Conservation (phyloP, 2,888 invertebrate genomes). For the Balanococcus diminutus region DNA sequence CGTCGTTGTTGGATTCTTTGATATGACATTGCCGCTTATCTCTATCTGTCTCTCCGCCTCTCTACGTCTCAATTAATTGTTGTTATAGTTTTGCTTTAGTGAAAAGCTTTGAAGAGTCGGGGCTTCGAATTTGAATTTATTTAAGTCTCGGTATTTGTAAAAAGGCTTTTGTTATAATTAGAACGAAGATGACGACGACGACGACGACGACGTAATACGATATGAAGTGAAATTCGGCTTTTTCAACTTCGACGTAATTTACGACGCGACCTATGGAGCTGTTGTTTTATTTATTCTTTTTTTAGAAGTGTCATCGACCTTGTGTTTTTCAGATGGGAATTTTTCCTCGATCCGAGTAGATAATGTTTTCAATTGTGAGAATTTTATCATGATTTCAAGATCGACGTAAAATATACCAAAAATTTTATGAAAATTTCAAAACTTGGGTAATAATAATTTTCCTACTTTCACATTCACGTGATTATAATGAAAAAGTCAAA, state of each 20-base stretch:
- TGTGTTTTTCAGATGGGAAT: neutral
- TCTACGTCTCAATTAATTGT: slow-evolving; percentile 14
- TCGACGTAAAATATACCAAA: too few species aligned
- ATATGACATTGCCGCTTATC: neutral
- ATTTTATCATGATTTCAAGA: too few species aligned
- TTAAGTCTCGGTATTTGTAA: slow-evolving; percentile 3
- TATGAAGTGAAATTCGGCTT: neutral
- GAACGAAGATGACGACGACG: neutral
- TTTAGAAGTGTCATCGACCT: neutral
- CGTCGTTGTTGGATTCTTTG: neutral
- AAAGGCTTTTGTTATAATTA: slow-evolving; percentile 12
- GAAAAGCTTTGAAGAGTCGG: neutral
- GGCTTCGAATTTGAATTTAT: slow-evolving; percentile 9
- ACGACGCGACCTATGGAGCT: neutral
- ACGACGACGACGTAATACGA: neutral
- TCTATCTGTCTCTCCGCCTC: too few species aligned
- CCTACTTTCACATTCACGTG: too few species aligned
- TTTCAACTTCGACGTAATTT: neutral
- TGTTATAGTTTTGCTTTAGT: neutral
- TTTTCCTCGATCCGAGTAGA: too few species aligned
- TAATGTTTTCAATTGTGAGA: too few species aligned
- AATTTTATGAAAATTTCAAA: too few species aligned
- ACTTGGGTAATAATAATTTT: too few species aligned
- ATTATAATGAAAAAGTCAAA: too few species aligned
- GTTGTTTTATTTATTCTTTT: neutral